These are phyloP conservation scores for Willisornis vidua DNA, from an alignment of 2,113 vertebrate species.

Conservation along the genomic window DNA sequence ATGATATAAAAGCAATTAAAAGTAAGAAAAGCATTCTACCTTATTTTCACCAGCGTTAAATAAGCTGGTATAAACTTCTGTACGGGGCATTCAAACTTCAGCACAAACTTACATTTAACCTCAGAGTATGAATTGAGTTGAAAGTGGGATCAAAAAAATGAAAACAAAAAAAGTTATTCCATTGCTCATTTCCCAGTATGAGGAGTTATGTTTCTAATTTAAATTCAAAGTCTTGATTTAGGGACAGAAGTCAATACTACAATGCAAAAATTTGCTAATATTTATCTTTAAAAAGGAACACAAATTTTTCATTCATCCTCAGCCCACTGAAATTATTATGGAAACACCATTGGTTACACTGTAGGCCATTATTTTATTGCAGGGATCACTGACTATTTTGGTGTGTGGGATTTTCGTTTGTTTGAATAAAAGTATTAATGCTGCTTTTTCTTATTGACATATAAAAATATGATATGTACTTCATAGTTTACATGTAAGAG, in stretches of 20 bases:
- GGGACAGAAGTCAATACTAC: not conserved
- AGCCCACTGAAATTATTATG: not conserved
- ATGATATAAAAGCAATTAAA: not conserved
- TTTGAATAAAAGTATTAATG: not conserved
- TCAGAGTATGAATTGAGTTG: not conserved
- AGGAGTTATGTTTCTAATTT: not conserved
- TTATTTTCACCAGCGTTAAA: not conserved
- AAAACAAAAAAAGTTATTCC: not conserved
- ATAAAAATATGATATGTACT: not conserved
- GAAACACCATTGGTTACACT: not conserved
- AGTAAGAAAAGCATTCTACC: not conserved
- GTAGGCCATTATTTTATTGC: not conserved
- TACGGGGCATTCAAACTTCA: not conserved
- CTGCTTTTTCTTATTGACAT: not conserved
- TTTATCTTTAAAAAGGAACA: not conserved
- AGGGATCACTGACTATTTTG: not conserved
- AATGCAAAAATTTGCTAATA: not conserved
- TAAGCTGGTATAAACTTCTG: not conserved
- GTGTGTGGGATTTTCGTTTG: not conserved
- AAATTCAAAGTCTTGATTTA: not conserved
- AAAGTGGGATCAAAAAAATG: not conserved
- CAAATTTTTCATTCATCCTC: not conserved
- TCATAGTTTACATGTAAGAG: not conserved
- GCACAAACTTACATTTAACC: not conserved
- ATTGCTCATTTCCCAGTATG: not conserved